Evolutionary conservation across 92 coral and sea anemone species (phyloP), one percentile per base, ranked within the genome.

Genomic region (Montipora capitata): DNA sequence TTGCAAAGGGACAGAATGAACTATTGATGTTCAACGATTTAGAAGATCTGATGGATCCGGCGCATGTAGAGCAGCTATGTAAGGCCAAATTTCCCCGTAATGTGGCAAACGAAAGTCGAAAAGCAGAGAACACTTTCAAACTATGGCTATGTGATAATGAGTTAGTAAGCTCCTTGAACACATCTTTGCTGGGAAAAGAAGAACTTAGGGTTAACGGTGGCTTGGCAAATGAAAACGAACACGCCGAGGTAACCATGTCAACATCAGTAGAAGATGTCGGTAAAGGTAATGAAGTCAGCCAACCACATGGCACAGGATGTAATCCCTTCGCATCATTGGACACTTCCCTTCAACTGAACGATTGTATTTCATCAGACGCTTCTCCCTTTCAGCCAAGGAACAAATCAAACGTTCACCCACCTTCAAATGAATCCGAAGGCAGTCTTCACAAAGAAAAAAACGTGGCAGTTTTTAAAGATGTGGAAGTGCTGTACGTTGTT

Each of bases 21-120:
- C 38, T 68, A 0, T 18, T 81, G 13, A 44, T 3, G 7, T 76
- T 73, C 17, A 54, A 45, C 12, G 74, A 66, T 5, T 52, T 94
- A 49, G 94, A 82, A 49, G 52, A 40, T 12, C 35, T 77, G 5
- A 52, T 90, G 65, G 64, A 58, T 27, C 4, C 49, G 42, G 64
- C 61, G 9, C 89, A 85, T 43, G 63, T 65, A 4, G 74, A 86
- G 4, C 93, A 90, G 62, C 11, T 90, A 20, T 81, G 54, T 44
- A 48, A 7, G 0, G 80, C 79, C 17, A 18, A 3, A 8, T 81
- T 81, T 54, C 85, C 85, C 15, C 42, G 4, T 4, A 68, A 81
- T 52, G 27, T 59, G 20, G 35, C 64, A 51, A 15, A 11, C 39
- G 45, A 51, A 5, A 35, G 67, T n/a, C 57, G 18, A 18, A 15